phyloP scores from a whole-genome alignment of 1,140 invertebrate genomes.

The Drosophila dunni region DNA sequence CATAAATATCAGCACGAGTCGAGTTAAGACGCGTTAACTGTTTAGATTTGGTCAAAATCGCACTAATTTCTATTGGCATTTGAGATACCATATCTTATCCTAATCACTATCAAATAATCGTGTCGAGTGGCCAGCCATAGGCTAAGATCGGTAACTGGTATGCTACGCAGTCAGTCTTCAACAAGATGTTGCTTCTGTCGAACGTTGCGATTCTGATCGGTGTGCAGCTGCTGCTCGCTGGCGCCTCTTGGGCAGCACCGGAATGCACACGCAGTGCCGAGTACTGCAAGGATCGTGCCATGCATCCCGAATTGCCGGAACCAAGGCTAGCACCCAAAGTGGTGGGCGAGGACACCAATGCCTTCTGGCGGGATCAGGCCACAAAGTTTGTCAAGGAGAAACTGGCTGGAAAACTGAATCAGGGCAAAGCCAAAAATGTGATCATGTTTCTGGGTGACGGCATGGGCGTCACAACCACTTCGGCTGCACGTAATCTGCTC shows the following conservation, averaged over 20 bases:
- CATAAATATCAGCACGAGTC: conserved; percentile 63
- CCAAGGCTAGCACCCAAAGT: conserved; percentile 11
- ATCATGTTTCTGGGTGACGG: conserved; percentile 93
- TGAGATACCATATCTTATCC: conserved; percentile 66
- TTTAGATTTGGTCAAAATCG: conserved; percentile 47
- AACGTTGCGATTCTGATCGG: conserved; percentile 52
- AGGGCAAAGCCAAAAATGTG: conserved; percentile 88
- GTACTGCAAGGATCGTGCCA: conserved; percentile 58
- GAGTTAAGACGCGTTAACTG: conserved; percentile 32
- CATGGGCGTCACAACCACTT: conserved; percentile 91
- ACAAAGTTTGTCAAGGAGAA: conserved; percentile 61
- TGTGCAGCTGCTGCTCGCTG: conserved; percentile 36
- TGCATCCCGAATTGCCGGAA: conserved; percentile 69
- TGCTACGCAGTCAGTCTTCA: conserved; percentile 46
- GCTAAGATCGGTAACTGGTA: not conserved
- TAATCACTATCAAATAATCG: conserved; percentile 48
- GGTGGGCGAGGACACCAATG: conserved; percentile 68
- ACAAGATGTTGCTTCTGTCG: conserved; percentile 51
- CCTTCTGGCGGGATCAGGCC: conserved; percentile 76
- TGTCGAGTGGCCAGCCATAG: conserved; percentile 16
- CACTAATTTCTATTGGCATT: conserved; percentile 38
- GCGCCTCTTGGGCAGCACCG: conserved; percentile 44
- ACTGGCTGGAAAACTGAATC: conserved; percentile 72
- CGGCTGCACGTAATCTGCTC: conserved; percentile 88
- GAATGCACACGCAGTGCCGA: conserved; percentile 58